These are phyloP conservation scores for Therioaphis trifolii DNA, from an alignment of 2,888 invertebrate genomes.

Conservation along the genomic window DNA sequence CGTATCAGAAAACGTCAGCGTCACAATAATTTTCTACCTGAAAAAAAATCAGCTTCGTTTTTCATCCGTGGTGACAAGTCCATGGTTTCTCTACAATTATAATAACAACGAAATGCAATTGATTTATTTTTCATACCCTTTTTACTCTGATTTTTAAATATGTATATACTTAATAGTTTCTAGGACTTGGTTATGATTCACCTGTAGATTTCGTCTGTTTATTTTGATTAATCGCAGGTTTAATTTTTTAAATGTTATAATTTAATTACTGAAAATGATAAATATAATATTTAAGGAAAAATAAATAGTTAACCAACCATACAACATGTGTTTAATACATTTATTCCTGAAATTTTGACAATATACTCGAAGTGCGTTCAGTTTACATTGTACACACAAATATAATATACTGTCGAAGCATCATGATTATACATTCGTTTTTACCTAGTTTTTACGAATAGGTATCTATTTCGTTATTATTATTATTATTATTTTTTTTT, in stretches of 20 bases:
- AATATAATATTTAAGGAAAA: too few species aligned
- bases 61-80: conserved; percentile 31
- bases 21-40: conserved; percentile 13
- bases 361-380: background rate
- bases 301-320: conserved; percentile 1
- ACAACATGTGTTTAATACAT: background rate
- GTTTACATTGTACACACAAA: background rate
- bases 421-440: too few species aligned
- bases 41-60: conserved; percentile 33
- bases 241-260: background rate
- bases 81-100: background rate
- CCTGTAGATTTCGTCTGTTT: background rate
- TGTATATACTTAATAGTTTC: background rate
- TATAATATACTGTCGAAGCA: background rate
- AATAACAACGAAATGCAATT: conserved; percentile 13
- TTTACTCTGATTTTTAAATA: background rate
- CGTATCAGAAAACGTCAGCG: background rate
- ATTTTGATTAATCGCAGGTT: conserved; percentile 2
- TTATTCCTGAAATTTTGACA: background rate
- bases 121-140: conserved; percentile 7
- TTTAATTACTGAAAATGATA: background rate
- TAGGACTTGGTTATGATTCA: background rate
- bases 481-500: too few species aligned
- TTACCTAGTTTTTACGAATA: too few species aligned
- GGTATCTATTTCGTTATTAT: too few species aligned